phyloP scores from a whole-genome alignment of 2,797 vertebrate genomes.

The Liasis olivaceus region DNA sequence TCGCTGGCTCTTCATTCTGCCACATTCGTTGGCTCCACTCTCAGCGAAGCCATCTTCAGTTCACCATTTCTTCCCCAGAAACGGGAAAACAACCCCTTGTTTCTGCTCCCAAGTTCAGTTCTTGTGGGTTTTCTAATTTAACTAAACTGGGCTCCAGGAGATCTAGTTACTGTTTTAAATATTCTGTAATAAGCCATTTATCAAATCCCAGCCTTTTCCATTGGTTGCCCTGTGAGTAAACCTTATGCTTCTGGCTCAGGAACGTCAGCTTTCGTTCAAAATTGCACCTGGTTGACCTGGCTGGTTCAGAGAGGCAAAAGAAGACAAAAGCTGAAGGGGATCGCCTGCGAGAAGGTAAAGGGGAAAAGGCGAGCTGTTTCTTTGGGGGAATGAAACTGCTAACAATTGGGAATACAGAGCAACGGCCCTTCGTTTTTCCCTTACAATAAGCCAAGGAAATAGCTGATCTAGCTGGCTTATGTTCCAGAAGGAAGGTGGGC shows the following conservation, averaged over 20 bases:
- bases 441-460: not conserved
- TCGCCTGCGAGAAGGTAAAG: slow-evolving; percentile 91
- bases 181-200: not conserved
- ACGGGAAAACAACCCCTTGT: not conserved
- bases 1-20: no score
- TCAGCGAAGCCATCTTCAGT: no score
- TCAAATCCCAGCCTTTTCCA: not conserved
- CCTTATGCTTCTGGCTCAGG: slow-evolving; percentile 67
- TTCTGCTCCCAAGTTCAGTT: not conserved
- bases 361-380: not conserved
- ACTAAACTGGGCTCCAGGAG: not conserved
- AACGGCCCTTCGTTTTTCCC: not conserved
- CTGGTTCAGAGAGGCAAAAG: slow-evolving; percentile 96
- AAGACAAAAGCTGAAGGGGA: slow-evolving; percentile 97
- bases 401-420: not conserved
- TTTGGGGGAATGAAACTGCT: not conserved
- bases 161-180: not conserved
- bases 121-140: not conserved
- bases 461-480: not conserved
- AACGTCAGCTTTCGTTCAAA: slow-evolving; percentile 84
- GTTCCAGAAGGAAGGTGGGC: not conserved
- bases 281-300: slow-evolving; percentile 93
- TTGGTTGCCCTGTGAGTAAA: not conserved
- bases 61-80: no score
- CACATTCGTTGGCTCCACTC: no score